phyloP scores from a whole-genome alignment of 2,113 vertebrate genomes.

The Falco punctatus region DNA sequence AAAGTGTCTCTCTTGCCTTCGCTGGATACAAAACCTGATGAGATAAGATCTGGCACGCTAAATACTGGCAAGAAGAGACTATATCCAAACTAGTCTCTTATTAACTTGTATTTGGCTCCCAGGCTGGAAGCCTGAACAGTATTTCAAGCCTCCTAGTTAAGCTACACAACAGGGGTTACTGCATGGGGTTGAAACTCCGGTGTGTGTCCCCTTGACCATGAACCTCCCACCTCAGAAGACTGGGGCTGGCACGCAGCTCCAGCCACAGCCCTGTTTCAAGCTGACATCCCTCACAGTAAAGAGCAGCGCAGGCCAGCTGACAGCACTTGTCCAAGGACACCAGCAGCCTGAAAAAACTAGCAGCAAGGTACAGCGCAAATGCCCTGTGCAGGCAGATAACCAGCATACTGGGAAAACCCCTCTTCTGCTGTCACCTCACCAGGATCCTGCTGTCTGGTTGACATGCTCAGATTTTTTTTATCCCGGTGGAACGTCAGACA shows the following conservation, averaged over 20 bases:
- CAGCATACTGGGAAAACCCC: background rate
- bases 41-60: background rate
- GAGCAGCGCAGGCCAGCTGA: background rate
- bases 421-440: fast-evolving
- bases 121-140: background rate
- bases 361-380: background rate
- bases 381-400: background rate
- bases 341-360: background rate
- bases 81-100: background rate
- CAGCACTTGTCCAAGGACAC: background rate
- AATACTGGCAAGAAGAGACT: background rate
- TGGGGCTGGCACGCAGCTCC: background rate
- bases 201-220: background rate
- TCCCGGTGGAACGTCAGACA: background rate
- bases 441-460: background rate
- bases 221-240: background rate
- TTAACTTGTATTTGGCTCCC: background rate
- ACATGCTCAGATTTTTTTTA: background rate
- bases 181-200: background rate
- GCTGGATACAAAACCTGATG: background rate
- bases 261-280: background rate
- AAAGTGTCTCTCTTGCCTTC: background rate
- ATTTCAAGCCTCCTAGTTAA: background rate
- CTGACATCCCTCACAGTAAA: background rate
- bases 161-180: background rate